Conservation (phyloP, 2,888 invertebrate species). For the Stenichneumon culpator region DNA sequence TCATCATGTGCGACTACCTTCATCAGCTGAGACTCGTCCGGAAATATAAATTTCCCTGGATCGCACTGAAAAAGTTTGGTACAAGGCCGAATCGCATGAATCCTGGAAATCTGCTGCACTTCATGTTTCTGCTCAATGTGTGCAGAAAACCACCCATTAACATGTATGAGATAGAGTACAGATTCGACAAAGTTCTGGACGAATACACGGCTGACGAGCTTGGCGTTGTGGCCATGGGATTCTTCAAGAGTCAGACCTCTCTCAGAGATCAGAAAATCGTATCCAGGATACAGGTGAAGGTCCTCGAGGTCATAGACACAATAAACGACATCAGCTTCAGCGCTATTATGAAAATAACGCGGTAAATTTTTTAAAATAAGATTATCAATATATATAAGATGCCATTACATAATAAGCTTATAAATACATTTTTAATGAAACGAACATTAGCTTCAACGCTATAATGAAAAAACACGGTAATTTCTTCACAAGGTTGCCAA, state of each 20-base stretch:
- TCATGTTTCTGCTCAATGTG: constrained; percentile 89
- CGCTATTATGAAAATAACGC: constrained; percentile 88
- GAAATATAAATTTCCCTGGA: constrained; percentile 87
- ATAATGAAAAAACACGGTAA: constrained; percentile 87
- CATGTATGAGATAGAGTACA: constrained; percentile 89
- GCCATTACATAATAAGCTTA: constrained; percentile 86
- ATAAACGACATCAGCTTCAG: constrained; percentile 89
- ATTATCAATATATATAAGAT: not conserved
- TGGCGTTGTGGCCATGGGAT: constrained; percentile 91
- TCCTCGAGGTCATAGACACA: constrained; percentile 86
- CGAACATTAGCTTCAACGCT: constrained; percentile 89
- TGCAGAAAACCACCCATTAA: constrained; percentile 87
- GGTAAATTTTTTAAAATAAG: constrained; percentile 64
- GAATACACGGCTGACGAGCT: constrained; percentile 89
- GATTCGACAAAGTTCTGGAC: constrained; percentile 86
- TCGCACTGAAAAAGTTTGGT: constrained; percentile 86
- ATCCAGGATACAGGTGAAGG: constrained; percentile 86
- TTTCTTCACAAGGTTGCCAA: not conserved
- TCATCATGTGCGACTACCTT: constrained; percentile 89
- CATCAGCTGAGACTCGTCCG: constrained; percentile 87
- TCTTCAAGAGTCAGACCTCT: constrained; percentile 91
- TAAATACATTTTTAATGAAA: no score
- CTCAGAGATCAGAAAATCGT: constrained; percentile 87
- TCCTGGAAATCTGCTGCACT: constrained; percentile 88
- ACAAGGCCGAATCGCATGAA: constrained; percentile 87